A percentile compares a stretch with the other conserved stretches of the same genome.
Evolutionary conservation across 2,797 vertebrate genomes (phyloP).

Genomic region (Gila robusta): DNA sequence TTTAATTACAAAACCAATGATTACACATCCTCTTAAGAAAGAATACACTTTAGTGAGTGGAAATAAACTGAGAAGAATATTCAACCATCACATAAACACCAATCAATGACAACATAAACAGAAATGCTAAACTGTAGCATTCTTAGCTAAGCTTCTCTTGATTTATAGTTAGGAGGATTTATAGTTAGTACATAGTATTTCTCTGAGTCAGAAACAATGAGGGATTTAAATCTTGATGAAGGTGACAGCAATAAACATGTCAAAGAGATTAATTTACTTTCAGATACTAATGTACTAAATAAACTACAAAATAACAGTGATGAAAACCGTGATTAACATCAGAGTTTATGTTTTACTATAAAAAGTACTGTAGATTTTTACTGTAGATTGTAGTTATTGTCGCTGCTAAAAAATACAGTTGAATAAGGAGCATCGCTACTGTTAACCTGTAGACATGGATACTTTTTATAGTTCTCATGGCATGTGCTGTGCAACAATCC

Average conservation of each 20-base stretch:
- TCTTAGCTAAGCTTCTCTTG: neutral
- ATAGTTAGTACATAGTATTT: neutral
- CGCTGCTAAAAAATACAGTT: neutral
- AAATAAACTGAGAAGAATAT: neutral
- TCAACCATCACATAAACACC: neutral
- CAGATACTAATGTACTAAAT: neutral
- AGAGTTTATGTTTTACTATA: neutral
- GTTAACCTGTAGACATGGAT: neutral
- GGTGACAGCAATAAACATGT: neutral
- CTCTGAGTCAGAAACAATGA: neutral
- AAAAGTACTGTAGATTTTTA: neutral
- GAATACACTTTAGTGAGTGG: neutral
- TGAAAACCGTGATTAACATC: conserved; percentile 44
- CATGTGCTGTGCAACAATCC: neutral
- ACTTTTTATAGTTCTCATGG: neutral
- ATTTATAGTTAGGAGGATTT: too few species aligned
- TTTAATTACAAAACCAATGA: conserved; percentile 1
- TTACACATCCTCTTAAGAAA: neutral
- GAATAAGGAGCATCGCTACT: neutral
- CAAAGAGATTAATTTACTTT: neutral
- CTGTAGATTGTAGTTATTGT: neutral
- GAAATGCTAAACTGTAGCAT: neutral
- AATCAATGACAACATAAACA: neutral
- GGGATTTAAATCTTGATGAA: neutral
- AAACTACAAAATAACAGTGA: conserved; percentile 8